Evolutionary conservation across 2,888 invertebrate genomes (phyloP).

Genomic region (Bombylius major): DNA sequence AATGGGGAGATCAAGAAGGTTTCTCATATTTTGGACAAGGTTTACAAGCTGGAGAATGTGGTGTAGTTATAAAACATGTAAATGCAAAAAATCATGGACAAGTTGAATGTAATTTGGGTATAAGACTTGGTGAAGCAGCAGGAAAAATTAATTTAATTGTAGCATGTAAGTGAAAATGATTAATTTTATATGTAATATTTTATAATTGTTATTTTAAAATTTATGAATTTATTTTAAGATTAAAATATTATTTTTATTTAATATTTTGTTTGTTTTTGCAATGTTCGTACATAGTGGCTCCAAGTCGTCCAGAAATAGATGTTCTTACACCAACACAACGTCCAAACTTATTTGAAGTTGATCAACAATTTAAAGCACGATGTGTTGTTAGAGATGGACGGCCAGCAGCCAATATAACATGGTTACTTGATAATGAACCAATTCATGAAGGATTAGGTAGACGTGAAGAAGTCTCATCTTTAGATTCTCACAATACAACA

Average conservation of each 20-base stretch:
- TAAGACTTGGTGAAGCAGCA: constrained; percentile 45
- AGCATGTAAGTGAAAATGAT: constrained; percentile 48
- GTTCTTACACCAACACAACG: constrained; percentile 22
- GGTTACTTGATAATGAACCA: constrained; percentile 53
- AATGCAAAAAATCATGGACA: constrained; percentile 55
- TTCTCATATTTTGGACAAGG: constrained; percentile 43
- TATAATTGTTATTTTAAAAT: background rate
- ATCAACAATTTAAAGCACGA: constrained; percentile 48
- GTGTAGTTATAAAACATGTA: constrained; percentile 50
- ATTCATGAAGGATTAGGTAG: constrained; percentile 46
- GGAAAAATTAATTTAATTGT: constrained; percentile 52
- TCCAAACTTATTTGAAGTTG: constrained; percentile 37
- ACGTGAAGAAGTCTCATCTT: constrained; percentile 29
- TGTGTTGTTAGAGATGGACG: constrained; percentile 57
- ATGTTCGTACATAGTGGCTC: constrained; percentile 23
- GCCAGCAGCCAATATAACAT: constrained; percentile 63
- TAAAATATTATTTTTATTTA: too few species aligned
- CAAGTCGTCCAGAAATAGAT: constrained; percentile 30
- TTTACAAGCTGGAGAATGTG: constrained; percentile 54
- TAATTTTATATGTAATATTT: background rate
- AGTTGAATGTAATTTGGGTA: constrained; percentile 53
- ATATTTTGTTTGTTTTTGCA: too few species aligned
- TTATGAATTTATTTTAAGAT: too few species aligned
- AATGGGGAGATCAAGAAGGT: constrained; percentile 35
- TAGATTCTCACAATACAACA: constrained; percentile 42